Conservation (phyloP, 1,140 invertebrate species). For the Zaprionus davidi region DNA sequence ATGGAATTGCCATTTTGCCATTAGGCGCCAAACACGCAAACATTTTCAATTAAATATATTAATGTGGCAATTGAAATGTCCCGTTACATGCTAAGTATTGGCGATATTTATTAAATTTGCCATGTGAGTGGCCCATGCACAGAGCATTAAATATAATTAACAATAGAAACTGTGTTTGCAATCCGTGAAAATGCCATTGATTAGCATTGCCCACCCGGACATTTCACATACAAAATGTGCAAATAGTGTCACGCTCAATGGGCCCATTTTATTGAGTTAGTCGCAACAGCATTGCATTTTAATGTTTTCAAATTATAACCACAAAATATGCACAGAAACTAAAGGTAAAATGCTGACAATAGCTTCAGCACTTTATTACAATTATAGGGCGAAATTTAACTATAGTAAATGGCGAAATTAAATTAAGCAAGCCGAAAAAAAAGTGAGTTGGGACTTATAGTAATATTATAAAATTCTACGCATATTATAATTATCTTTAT, state of each 20-base stretch:
- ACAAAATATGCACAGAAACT: conserved; percentile 4
- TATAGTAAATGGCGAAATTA: neutral
- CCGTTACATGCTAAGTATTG: conserved; percentile 31
- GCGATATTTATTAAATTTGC: conserved; percentile 60
- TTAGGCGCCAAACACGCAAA: neutral
- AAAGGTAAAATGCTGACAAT: conserved; percentile 21
- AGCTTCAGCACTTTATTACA: neutral
- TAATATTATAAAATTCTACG: neutral
- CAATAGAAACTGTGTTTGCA: conserved; percentile 28
- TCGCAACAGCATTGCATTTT: conserved; percentile 10
- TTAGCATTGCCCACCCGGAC: conserved; percentile 10
- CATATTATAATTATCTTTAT: neutral
- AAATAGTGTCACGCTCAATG: conserved; percentile 2
- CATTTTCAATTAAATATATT: conserved; percentile 60
- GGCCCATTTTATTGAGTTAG: conserved; percentile 24
- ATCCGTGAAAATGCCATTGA: conserved; percentile 30
- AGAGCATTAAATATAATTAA: conserved; percentile 58
- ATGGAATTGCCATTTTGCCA: conserved; percentile 30
- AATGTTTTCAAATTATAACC: conserved; percentile 22
- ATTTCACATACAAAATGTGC: too few species aligned
- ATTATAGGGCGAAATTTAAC: neutral
- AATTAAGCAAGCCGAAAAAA: neutral
- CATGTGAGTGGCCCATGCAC: conserved; percentile 27
- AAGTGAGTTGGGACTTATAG: neutral
- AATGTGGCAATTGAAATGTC: conserved; percentile 43